Evolutionary conservation across 53 echinoderm and acorn worm species (phyloP).

Genomic region (Zoroaster sp.): DNA sequence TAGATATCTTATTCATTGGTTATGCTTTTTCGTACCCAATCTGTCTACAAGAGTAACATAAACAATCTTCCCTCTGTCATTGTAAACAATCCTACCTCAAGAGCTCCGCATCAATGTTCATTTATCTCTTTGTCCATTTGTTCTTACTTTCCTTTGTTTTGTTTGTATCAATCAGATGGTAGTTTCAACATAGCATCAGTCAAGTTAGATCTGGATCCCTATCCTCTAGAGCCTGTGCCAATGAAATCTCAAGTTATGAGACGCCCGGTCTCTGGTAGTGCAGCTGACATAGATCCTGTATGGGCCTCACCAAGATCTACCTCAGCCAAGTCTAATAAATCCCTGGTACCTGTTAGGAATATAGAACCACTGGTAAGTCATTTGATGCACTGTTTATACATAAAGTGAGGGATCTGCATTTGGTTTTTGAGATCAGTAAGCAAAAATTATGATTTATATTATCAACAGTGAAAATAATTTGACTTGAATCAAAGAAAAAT

Average conservation of each 20-base stretch:
- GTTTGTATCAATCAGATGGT: slow-evolving; percentile 75
- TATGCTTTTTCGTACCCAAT: no score
- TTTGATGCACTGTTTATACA: no score
- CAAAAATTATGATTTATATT: no score
- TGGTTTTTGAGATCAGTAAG: no score
- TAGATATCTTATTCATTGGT: no score
- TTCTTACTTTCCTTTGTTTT: not conserved
- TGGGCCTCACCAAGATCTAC: slow-evolving; percentile 67
- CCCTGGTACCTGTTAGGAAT: slow-evolving; percentile 70
- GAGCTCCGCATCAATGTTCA: not conserved
- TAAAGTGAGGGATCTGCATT: no score
- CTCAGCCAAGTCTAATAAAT: slow-evolving; percentile 79
- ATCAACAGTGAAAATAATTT: not conserved
- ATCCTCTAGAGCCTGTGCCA: slow-evolving; percentile 24
- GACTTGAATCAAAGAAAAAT: not conserved
- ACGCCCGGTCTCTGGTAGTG: slow-evolving; percentile 46
- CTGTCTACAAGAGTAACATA: not conserved
- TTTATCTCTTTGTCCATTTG: not conserved
- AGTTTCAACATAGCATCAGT: slow-evolving; percentile 74
- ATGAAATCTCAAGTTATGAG: not conserved
- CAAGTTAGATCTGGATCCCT: slow-evolving; percentile 77
- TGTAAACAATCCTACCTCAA: not conserved
- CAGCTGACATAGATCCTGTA: slow-evolving; percentile 50
- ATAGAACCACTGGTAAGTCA: slow-evolving; percentile 83
- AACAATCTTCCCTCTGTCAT: not conserved